Conservation (phyloP, 2,888 invertebrate species). For the Pachydiplax longipennis region DNA sequence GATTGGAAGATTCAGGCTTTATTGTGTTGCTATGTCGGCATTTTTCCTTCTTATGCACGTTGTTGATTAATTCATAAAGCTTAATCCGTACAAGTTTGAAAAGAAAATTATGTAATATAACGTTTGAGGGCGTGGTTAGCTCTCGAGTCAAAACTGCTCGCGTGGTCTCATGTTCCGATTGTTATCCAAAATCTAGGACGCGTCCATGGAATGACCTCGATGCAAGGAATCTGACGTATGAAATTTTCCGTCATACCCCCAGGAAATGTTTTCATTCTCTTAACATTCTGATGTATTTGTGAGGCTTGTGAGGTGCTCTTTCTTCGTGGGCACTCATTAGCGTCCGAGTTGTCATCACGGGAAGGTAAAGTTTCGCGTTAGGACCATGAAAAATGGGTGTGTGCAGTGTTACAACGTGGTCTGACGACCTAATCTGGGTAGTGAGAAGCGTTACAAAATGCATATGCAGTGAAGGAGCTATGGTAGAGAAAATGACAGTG, state of each 20-base stretch:
- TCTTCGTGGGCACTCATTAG: neutral
- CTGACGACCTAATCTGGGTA: neutral
- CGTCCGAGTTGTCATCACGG: neutral
- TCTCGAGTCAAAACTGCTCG: neutral
- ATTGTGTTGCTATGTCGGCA: too few relatives aligned
- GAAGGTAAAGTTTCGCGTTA: neutral
- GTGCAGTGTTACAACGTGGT: neutral
- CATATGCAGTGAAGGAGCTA: neutral
- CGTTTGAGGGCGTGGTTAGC: too few relatives aligned
- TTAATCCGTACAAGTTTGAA: too few relatives aligned
- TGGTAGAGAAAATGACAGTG: neutral
- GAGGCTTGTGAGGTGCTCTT: neutral
- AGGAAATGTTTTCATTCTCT: neutral
- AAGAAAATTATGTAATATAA: too few relatives aligned
- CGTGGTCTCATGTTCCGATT: neutral
- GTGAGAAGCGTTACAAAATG: neutral
- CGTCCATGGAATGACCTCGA: neutral
- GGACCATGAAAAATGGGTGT: neutral
- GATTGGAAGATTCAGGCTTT: too few relatives aligned
- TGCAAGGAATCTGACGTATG: neutral
- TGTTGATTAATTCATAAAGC: too few relatives aligned
- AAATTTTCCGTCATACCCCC: neutral
- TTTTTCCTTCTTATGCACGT: too few relatives aligned
- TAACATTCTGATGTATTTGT: neutral
- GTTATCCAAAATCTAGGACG: neutral